Base-by-base conservation (phyloP, 2,113 vertebrate genomes). In the Sitta europaea region DNA sequence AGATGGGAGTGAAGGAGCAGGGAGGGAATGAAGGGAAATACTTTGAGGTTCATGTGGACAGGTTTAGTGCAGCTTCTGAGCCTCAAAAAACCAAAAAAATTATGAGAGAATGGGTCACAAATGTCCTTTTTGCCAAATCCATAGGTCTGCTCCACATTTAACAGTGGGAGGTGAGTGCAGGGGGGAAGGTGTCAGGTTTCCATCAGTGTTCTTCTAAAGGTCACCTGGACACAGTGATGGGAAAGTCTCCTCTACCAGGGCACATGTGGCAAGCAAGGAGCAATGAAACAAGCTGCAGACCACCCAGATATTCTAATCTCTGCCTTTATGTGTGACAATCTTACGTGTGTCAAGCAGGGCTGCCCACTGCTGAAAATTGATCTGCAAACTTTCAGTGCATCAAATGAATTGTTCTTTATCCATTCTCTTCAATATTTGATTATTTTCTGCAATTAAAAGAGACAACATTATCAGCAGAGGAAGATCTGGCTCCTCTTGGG, bases 351-450 rank as follows among this genome's bases (percentile, higher is more conserved):
- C 63, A 61, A 43, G 22, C 13, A 10, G 68, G 43, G 83, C 66
- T 92, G 83, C 53, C 53, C 18, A 12, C 35, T 42, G 75, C 75
- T 80, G 72, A 33, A 68, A 83, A 83, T 36, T 22, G 50, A 80
- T 65, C 92, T 68, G 43, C 72, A 82, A 31, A 47, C 38, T n/a
- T 35, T 42, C 66, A 61, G 67, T 33, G 36, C 40, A 43, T 40
- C 62, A 43, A 79, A 93, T 80, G 55, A 83, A 80, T 89, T 61
- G 76, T 10, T 76, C 76, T 75, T 68, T 43, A 42, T 61, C 84
- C 76, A 80, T 6, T 27, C 72, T 73, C 45, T 82, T 76, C 43
- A 89, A 76, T 68, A 83, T 86, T 57, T 85, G 9, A 90, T 94
- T 66, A 36, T 89, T 76, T 86, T 53, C 67, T 53, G 76, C 76